Percentiles rank a stretch among this genome's conserved stretches.
Evolutionary conservation across 2,888 invertebrate species (phyloP).

Genomic region (Mactromeris polynyma): DNA sequence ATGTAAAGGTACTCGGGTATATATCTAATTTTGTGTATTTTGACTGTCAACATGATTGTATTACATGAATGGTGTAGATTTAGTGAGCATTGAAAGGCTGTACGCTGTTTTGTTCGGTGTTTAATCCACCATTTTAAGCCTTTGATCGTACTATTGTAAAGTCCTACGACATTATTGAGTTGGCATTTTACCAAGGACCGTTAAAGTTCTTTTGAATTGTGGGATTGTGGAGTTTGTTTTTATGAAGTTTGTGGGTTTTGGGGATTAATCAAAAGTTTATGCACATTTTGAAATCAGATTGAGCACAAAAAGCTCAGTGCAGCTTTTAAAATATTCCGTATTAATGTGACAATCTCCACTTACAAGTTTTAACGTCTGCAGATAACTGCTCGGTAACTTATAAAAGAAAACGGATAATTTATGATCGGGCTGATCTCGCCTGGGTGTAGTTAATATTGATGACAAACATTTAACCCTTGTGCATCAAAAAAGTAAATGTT

Average conservation of each 20-base stretch:
- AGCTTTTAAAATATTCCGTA: neutral
- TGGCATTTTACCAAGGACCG: conserved; percentile 8
- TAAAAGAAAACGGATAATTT: neutral
- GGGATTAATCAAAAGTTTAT: neutral
- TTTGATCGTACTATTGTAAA: conserved; percentile 5
- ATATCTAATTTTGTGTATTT: neutral
- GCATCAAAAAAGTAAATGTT: neutral
- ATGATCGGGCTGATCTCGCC: neutral
- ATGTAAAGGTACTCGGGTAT: neutral
- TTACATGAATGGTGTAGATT: conserved; percentile 2
- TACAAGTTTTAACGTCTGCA: neutral
- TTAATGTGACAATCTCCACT: neutral
- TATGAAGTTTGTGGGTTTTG: neutral
- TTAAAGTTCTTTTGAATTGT: conserved; percentile 3
- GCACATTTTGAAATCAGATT: conserved; percentile 18
- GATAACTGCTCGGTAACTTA: conserved; percentile 4
- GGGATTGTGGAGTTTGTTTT: neutral
- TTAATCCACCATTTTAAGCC: conserved; percentile 6
- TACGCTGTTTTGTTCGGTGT: neutral
- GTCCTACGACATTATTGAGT: neutral
- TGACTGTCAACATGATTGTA: conserved; percentile 10
- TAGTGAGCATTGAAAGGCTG: conserved; percentile 3
- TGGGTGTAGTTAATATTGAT: neutral
- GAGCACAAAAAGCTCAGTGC: neutral
- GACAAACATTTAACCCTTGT: neutral